Evolutionary conservation across 2,888 invertebrate species (phyloP).

Genomic region (Limnephilus marmoratus): DNA sequence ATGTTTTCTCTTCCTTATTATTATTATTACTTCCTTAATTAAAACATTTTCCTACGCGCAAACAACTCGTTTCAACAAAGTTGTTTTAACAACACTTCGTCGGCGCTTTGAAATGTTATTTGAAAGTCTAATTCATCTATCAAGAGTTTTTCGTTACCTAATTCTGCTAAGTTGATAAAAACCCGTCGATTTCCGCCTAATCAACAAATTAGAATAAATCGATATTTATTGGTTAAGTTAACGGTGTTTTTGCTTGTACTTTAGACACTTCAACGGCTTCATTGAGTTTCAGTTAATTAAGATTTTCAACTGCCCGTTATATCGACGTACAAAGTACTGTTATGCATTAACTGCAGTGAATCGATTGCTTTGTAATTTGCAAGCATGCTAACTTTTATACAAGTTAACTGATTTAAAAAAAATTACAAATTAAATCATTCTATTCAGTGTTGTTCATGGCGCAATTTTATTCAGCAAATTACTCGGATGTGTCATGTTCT

Average conservation of each 20-base stretch:
- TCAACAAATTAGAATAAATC: conserved; percentile 9
- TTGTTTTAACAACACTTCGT: neutral
- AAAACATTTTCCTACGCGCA: neutral
- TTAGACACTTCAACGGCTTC: neutral
- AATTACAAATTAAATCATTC: neutral
- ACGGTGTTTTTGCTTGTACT: neutral
- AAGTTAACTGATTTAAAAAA: neutral
- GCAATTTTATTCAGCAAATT: neutral
- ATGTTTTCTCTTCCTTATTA: neutral
- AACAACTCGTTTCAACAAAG: conserved; percentile 3
- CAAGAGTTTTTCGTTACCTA: neutral
- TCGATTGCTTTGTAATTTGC: neutral
- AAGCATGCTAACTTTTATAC: neutral
- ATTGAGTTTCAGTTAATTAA: neutral
- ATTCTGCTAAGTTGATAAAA: neutral
- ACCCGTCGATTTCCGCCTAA: neutral
- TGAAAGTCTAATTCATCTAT: conserved; percentile 5
- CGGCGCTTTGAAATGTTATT: neutral
- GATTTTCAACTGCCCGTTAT: neutral
- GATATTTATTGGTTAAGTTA: conserved; percentile 12
- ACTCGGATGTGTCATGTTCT: neutral
- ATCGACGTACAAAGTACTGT: neutral
- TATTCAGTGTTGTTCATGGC: neutral
- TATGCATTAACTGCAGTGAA: neutral
- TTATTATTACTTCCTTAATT: neutral